Conservation (phyloP, 2,888 invertebrate genomes). For the Hermaeophaga mercurialis region DNA sequence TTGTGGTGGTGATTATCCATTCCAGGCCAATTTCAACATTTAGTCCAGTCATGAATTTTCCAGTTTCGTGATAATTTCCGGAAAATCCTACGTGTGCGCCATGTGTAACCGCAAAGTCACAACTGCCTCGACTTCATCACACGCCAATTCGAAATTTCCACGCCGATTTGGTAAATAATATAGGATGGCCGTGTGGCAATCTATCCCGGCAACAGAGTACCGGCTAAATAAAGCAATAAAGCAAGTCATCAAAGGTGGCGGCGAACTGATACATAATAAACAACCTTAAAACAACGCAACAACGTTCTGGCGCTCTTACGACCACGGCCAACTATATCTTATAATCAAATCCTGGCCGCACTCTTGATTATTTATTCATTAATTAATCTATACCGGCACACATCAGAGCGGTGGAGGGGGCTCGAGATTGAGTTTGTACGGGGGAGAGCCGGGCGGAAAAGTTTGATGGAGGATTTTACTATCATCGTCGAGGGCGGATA, state of each 20-base stretch:
- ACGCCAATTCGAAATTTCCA: conserved; percentile 28
- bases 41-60: conserved; percentile 14
- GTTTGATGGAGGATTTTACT: conserved; percentile 20
- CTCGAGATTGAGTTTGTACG: conserved; percentile 7
- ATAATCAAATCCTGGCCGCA: conserved; percentile 55
- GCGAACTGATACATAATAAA: conserved; percentile 53
- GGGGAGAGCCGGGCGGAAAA: conserved; percentile 12
- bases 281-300: conserved; percentile 50
- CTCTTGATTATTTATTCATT: conserved; percentile 58
- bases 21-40: conserved; percentile 10
- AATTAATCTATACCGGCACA: conserved; percentile 56
- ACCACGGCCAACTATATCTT: conserved; percentile 53
- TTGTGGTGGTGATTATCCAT: no score
- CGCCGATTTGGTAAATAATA: conserved; percentile 29
- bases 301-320: conserved; percentile 38
- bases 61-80: no score
- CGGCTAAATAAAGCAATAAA: conserved; percentile 43
- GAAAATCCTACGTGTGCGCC: no score
- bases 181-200: conserved; percentile 24
- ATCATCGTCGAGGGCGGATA: conserved; percentile 14
- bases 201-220: conserved; percentile 24
- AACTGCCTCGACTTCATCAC: conserved; percentile 15
- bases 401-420: conserved; percentile 23
- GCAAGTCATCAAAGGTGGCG: conserved; percentile 47
- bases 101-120: conserved; percentile 11